Percentiles rank a stretch among this genome's conserved stretches.
Evolutionary conservation across 2,797 vertebrate species (phyloP).

Genomic region (Emys orbicularis): DNA sequence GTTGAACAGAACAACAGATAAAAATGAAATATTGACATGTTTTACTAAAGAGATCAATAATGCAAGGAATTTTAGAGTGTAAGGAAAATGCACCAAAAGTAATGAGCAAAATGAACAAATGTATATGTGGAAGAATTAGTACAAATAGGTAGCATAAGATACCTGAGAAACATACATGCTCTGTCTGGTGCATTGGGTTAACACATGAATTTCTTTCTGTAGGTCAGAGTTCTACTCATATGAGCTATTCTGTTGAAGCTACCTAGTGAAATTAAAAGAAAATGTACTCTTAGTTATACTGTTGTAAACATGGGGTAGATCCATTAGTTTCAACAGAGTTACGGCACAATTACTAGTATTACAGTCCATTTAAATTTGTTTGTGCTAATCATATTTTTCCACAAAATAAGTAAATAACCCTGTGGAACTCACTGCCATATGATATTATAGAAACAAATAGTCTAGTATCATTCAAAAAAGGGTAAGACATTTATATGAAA

Average conservation of each 20-base stretch:
- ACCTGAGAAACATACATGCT: neutral
- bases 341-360: neutral
- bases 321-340: neutral
- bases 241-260: neutral
- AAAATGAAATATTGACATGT: neutral
- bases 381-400: neutral
- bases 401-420: neutral
- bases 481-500: accelerated
- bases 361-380: neutral
- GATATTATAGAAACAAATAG: neutral
- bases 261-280: neutral
- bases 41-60: neutral
- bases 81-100: neutral
- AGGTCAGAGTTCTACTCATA: too few relatives aligned
- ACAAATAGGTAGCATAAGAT: neutral
- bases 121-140: neutral
- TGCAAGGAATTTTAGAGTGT: neutral
- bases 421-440: neutral
- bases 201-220: neutral
- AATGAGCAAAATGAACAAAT: neutral
- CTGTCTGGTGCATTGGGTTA: neutral
- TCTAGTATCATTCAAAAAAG: neutral
- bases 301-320: neutral
- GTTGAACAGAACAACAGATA: neutral
- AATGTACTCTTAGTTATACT: neutral